A percentile compares a stretch with the other conserved stretches of the same genome.
phyloP scores from a whole-genome alignment of 2,888 invertebrate genomes.

The Macropis europaea region DNA sequence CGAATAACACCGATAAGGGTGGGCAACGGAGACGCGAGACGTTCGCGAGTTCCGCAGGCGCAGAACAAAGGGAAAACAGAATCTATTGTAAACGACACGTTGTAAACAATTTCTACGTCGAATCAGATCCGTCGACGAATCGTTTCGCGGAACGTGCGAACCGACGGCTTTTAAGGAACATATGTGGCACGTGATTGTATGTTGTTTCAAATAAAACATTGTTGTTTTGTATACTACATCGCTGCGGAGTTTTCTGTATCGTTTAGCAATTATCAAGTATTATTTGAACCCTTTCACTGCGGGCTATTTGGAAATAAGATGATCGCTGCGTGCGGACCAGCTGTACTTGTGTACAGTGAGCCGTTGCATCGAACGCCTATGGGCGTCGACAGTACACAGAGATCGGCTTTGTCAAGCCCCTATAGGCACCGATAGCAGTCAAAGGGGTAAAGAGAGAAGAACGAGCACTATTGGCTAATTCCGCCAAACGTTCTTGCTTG shows the following conservation, averaged over 20 bases:
- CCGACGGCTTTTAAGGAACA: conserved; percentile 58
- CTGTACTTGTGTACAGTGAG: too few relatives aligned
- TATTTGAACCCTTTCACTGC: too few relatives aligned
- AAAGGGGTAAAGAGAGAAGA: too few relatives aligned
- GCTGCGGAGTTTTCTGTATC: not conserved
- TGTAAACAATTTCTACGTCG: conserved; percentile 22
- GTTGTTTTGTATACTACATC: conserved; percentile 70
- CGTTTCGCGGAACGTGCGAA: conserved; percentile 54
- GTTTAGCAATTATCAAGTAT: too few relatives aligned
- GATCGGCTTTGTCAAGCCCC: too few relatives aligned
- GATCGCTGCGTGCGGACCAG: too few relatives aligned
- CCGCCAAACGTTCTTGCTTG: too few relatives aligned
- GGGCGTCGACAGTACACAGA: too few relatives aligned
- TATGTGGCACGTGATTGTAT: conserved; percentile 70
- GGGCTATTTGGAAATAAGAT: too few relatives aligned
- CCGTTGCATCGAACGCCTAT: too few relatives aligned
- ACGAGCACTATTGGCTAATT: too few relatives aligned
- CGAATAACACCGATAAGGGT: conserved; percentile 24
- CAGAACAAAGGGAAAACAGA: not conserved
- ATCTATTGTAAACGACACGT: not conserved
- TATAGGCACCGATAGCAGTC: too few relatives aligned
- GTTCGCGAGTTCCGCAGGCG: conserved; percentile 51
- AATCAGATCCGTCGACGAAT: conserved; percentile 16
- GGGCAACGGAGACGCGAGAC: conserved; percentile 26
- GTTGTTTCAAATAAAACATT: conserved; percentile 75